A percentile compares a stretch with the other conserved stretches of the same genome.
phyloP scores from a whole-genome alignment of 2,113 vertebrate genomes.

The Alouatta palliata region DNA sequence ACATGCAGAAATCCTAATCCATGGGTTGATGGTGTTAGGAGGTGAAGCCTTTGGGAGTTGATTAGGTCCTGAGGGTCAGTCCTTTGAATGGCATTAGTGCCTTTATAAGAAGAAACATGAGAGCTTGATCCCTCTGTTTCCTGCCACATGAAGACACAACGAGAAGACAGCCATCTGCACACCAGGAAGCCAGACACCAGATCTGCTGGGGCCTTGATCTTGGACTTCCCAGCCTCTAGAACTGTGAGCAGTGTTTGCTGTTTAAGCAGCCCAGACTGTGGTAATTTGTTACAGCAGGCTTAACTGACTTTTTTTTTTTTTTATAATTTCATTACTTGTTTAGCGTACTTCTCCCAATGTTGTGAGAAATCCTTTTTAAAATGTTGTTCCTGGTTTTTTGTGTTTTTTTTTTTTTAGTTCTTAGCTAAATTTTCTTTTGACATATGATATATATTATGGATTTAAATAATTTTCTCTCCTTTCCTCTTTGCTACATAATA shows the following conservation, averaged over 20 bases:
- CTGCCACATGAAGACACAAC: not conserved
- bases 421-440: not conserved
- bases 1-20: not conserved
- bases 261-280: fast-evolving
- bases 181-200: not conserved
- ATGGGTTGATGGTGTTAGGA: not conserved
- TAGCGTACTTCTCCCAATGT: not conserved
- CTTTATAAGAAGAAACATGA: not conserved
- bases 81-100: not conserved
- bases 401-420: not conserved
- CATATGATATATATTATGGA: not conserved
- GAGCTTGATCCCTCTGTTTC: not conserved
- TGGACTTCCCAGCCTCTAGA: no score
- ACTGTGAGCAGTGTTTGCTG: not conserved
- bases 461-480: not conserved
- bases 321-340: not conserved
- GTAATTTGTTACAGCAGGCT: not conserved
- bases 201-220: no score
- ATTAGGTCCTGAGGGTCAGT: not conserved
- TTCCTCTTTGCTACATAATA: not conserved
- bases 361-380: not conserved
- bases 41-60: no score
- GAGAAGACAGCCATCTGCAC: not conserved
- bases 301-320: not conserved
- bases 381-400: not conserved